Evolutionary conservation across 2,888 invertebrate species (phyloP).

Genomic region (Blomia tropicalis): DNA sequence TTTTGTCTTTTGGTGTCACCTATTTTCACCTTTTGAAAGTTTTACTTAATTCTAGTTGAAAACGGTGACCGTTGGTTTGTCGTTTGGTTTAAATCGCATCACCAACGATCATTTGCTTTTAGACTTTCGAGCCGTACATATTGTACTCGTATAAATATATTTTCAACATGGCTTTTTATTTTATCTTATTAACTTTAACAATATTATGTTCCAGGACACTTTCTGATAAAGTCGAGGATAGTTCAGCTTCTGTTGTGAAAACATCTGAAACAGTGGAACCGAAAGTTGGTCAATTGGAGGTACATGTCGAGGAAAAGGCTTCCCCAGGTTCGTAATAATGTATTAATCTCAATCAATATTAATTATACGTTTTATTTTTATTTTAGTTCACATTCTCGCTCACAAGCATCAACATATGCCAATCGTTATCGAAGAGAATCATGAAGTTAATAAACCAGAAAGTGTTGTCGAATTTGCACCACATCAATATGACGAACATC

Average conservation of each 20-base stretch:
- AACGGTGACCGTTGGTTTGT: too few species aligned
- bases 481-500: background rate
- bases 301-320: background rate
- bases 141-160: too few species aligned
- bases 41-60: too few species aligned
- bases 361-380: background rate
- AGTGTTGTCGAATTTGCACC: background rate
- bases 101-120: too few species aligned
- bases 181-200: too few species aligned
- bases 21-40: too few species aligned
- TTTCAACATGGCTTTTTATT: too few species aligned
- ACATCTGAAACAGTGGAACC: background rate
- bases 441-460: background rate
- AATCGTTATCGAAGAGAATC: background rate
- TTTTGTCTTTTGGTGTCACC: too few species aligned
- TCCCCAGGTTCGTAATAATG: background rate
- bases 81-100: too few species aligned
- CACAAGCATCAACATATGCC: background rate
- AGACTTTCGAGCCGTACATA: too few species aligned
- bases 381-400: background rate
- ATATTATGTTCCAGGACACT: too few species aligned
- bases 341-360: background rate
- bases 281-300: background rate
- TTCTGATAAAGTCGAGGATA: too few species aligned
- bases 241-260: background rate